Conservation (phyloP, 2,888 invertebrate genomes). For the Lymantria monacha region DNA sequence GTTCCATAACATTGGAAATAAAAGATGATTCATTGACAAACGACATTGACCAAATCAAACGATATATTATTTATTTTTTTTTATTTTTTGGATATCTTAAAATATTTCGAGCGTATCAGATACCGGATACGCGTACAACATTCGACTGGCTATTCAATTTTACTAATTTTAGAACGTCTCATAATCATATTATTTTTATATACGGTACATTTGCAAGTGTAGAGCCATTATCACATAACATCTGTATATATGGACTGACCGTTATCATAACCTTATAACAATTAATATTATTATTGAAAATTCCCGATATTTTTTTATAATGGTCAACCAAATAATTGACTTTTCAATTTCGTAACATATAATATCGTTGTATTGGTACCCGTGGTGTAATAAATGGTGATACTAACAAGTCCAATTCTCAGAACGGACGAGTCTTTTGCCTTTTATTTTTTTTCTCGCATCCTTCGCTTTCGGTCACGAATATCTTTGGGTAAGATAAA, state of each 20-base stretch:
- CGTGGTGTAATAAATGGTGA: conserved; percentile 73
- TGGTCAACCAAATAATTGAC: conserved; percentile 43
- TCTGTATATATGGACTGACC: conserved; percentile 22
- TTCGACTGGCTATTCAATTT: conserved; percentile 16
- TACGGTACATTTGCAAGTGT: conserved; percentile 16
- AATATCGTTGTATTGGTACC: conserved; percentile 47
- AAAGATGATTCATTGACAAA: conserved; percentile 27
- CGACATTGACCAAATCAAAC: conserved; percentile 17
- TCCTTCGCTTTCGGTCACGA: conserved; percentile 62
- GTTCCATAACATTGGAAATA: conserved; percentile 15
- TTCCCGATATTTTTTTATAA: conserved; percentile 29
- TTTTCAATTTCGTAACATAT: conserved; percentile 50
- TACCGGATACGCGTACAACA: conserved; percentile 21
- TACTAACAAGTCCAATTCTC: conserved; percentile 70
- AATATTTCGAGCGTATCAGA: conserved; percentile 15
- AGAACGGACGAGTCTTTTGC: conserved; percentile 56
- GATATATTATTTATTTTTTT: conserved; percentile 21
- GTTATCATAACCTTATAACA: conserved; percentile 18
- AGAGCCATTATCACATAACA: conserved; percentile 15
- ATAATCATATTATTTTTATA: conserved; percentile 28
- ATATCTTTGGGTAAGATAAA: conserved; percentile 66
- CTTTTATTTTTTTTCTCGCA: conserved; percentile 43
- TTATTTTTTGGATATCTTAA: conserved; percentile 11
- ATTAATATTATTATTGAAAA: conserved; percentile 23
- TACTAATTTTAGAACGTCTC: conserved; percentile 12